Evolutionary conservation across 2,888 invertebrate genomes (phyloP), one percentile per base, ranked within the genome.

Genomic region (Andrena dorsata): DNA sequence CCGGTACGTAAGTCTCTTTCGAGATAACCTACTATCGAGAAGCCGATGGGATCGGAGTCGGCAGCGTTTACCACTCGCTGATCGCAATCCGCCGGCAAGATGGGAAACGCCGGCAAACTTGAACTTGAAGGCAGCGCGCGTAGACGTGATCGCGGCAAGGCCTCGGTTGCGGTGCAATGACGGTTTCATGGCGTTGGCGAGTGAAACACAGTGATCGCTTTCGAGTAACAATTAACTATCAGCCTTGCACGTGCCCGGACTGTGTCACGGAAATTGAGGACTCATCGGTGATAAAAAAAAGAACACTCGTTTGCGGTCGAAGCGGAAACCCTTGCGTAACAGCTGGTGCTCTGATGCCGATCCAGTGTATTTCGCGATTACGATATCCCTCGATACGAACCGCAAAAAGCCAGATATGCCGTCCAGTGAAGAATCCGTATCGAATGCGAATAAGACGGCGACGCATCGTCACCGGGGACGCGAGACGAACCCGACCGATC

Each of bases 1-100:
- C 77, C 90, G 91, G 94, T 94, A 85, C 90, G 91, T 20, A 16
- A 41, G 8, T 30, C 2, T 4, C 7, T 3, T 41, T 16, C 16
- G 41, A 16, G 41, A 41, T 41, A 41, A 41, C 41, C 41, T 41
- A 5, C 41, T 41, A 5, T 41, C 41, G 41, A 16, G 41, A 41
- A 41, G 41, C 41, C 41, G 41, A 41, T 13, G 41, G 41, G 41
- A 41, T 41, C 41, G 4, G 13, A 13, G 51, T 20, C 20, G 2
- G n/a, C 20, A 6, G 20, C 20, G 51, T 8, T 7, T 1, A 0
- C 20, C 51, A 20, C 16, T 2, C 0, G 8, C 8, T 5, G 51
- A 51, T 51, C n/a, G 8, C 10, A 5, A 8, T 16, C 32, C 10
- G 8, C 28, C 4, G 4, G 0, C 1, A 35, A 5, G 4, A 20